Base-by-base conservation (phyloP, 1,140 invertebrate genomes). In the Panagrolaimus sp. region DNA sequence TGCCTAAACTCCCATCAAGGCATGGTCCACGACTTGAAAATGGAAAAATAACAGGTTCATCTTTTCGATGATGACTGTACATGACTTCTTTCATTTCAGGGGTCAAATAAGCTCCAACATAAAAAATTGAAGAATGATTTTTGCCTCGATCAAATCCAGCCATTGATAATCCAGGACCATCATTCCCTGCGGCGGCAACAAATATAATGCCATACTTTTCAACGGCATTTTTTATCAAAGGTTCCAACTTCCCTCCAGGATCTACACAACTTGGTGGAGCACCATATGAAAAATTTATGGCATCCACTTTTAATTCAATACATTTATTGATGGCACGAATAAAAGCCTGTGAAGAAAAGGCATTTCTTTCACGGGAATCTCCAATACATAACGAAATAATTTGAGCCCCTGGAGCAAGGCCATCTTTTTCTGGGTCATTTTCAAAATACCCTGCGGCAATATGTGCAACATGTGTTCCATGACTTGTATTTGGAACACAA, bases 381-480 rank as follows among this genome's bases (percentile, higher is more conserved):
- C 88, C 92, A 72, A 98, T 93, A 26, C 90, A 90, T 26, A 97
- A 87, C 0, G 92, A 93, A 43, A 97, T 88, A 70, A 98, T 90
- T 86, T 96, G 92, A 7, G 94, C 94, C 63, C 94, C 94, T 4
- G 95, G 94, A 1, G 95, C 94, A 3, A 96, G 87, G 2, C 95
- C 95, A 86, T 96, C 95, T 74, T 90, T 87, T 73, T 94, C 91
- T 7, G 92, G 90, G 47, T 89, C 88, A 55, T 93, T 89, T 0
- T 92, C 90, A 85, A 94, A 96, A 86, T 92, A 88, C 0, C 90
- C 94, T 21, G 92, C 89, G 24, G 94, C 91, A 73, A 98, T 98
- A 17, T 91, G 90, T 0, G 94, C 92, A 14, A 98, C 95, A 83
- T 98, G 94, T 1, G 94, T 97, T n/a, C 93, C 94, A 85, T 98